Percentiles rank a stretch among this genome's conserved stretches.
phyloP scores from a whole-genome alignment of 1,140 invertebrate species.

The Aphelinus atriplicis region DNA sequence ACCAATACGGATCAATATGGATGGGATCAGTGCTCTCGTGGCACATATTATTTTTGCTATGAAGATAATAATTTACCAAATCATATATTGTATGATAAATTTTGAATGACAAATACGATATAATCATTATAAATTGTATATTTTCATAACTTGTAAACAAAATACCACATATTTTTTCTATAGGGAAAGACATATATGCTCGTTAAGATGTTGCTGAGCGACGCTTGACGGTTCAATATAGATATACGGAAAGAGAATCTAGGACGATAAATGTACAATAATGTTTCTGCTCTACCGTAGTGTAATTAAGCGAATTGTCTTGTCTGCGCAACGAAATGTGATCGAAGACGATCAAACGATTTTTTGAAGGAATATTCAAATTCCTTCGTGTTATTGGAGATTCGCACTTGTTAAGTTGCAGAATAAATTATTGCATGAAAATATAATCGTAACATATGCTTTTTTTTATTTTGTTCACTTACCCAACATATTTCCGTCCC shows the following conservation, averaged over 20 bases:
- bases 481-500: no score
- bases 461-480: no score
- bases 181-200: neutral
- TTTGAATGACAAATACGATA: neutral
- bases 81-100: conserved; percentile 11
- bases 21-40: conserved; percentile 2
- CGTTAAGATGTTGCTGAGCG: no score
- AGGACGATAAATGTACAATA: neutral
- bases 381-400: conserved; percentile 2
- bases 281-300: neutral
- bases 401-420: conserved; percentile 31
- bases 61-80: neutral
- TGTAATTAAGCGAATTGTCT: conserved; percentile 1
- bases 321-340: neutral
- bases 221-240: neutral
- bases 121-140: conserved; percentile 13
- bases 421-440: conserved; percentile 30
- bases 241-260: neutral
- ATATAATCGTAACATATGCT: neutral
- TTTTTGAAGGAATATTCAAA: neutral
- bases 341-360: neutral
- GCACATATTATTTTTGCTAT: conserved; percentile 18
- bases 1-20: neutral
- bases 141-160: conserved; percentile 25
- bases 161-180: conserved; percentile 8